phyloP scores from a whole-genome alignment of 2,797 vertebrate genomes.

The Orestias chungarensis region DNA sequence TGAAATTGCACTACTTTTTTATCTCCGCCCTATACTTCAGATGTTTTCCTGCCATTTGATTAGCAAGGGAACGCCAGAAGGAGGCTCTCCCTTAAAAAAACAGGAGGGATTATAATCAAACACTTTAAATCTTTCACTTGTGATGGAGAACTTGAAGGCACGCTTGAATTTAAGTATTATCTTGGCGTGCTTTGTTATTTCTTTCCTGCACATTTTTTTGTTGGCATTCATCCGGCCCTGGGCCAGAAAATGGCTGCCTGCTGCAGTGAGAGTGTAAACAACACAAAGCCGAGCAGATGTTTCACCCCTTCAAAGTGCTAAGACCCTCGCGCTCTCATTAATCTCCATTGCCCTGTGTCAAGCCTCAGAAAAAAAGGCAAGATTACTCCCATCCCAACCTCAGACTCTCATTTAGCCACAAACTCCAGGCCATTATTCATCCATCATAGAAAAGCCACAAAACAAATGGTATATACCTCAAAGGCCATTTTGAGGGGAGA shows the following conservation, averaged over 20 bases:
- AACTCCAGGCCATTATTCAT: constrained; percentile 80
- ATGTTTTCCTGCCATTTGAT: not conserved
- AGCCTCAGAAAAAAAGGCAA: constrained; percentile 70
- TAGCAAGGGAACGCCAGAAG: not conserved
- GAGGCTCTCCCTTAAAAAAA: not conserved
- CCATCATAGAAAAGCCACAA: constrained; percentile 75
- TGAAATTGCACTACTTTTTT: not conserved
- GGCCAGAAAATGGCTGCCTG: constrained; percentile 20
- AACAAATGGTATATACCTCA: constrained; percentile 85
- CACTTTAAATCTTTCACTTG: not conserved
- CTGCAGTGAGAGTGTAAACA: constrained; percentile 41
- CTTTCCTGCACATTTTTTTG: not conserved
- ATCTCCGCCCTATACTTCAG: not conserved
- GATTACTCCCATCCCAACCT: constrained; percentile 77
- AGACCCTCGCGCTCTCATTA: constrained; percentile 74
- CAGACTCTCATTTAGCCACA: constrained; percentile 81
- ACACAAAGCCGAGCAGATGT: constrained; percentile 36
- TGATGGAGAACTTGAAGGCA: not conserved
- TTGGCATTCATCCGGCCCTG: not conserved
- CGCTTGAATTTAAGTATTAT: not conserved
- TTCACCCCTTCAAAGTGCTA: constrained; percentile 57
- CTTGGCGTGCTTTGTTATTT: not conserved
- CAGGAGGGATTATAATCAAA: not conserved
- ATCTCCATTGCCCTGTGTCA: constrained; percentile 82
- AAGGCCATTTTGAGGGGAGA: constrained; percentile 55